These are phyloP conservation scores for Seladonia tumulorum DNA, from an alignment of 2,888 invertebrate species.

Conservation along the genomic window DNA sequence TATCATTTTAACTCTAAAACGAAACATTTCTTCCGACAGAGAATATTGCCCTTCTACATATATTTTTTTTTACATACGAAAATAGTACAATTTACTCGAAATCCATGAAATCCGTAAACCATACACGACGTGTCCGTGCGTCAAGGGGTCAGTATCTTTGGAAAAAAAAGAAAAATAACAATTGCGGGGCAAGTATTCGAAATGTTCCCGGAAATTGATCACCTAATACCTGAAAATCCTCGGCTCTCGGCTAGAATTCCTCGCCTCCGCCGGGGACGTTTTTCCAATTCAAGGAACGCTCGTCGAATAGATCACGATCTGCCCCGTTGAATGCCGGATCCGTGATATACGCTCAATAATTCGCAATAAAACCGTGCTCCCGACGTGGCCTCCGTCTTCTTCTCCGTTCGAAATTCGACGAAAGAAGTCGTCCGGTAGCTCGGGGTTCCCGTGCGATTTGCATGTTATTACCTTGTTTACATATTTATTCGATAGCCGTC, in stretches of 20 bases:
- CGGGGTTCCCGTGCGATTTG: constrained; percentile 77
- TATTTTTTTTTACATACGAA: no score
- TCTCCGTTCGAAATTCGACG: constrained; percentile 34
- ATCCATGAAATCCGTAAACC: no score
- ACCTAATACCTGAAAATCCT: not conserved
- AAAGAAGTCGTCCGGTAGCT: constrained; percentile 37
- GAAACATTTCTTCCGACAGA: no score
- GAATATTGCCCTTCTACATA: no score
- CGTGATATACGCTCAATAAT: constrained; percentile 37
- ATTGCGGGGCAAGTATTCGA: not conserved
- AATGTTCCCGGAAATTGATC: not conserved
- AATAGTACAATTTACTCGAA: no score
- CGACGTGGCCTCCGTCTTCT: constrained; percentile 18
- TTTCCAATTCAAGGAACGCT: not conserved
- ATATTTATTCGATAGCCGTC: constrained; percentile 76
- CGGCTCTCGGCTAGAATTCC: not conserved
- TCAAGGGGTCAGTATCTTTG: not conserved
- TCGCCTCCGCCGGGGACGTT: not conserved
- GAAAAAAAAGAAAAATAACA: not conserved
- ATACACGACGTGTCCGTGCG: no score
- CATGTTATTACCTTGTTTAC: constrained; percentile 83
- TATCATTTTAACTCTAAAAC: no score
- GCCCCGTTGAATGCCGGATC: not conserved
- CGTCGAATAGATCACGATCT: constrained; percentile 10
- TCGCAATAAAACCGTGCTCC: constrained; percentile 41